These are phyloP conservation scores for Drosophila ustulata DNA, from an alignment of 2,888 invertebrate species.

Conservation along the genomic window DNA sequence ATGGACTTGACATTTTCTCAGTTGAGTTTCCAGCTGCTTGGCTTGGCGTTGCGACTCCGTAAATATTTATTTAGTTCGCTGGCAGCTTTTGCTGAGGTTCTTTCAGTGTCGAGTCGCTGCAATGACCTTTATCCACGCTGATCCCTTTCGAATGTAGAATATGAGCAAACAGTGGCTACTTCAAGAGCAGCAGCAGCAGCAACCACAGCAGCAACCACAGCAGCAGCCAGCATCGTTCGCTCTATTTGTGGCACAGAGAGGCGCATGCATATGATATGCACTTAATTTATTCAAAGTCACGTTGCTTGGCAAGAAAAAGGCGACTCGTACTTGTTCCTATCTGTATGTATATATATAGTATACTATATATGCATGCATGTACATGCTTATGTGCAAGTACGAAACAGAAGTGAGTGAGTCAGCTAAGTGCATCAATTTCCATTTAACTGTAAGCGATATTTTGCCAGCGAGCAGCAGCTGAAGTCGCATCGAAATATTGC, in stretches of 20 bases:
- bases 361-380: slow-evolving; percentile 13
- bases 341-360: slow-evolving; percentile 32
- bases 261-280: slow-evolving; percentile 76
- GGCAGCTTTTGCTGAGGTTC: slow-evolving; percentile 13
- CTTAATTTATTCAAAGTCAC: slow-evolving; percentile 80
- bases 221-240: slow-evolving; percentile 38
- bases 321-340: slow-evolving; percentile 59
- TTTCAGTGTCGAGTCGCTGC: slow-evolving; percentile 13
- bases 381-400: slow-evolving; percentile 36
- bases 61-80: slow-evolving; percentile 24
- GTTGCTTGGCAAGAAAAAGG: slow-evolving; percentile 66
- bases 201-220: slow-evolving; percentile 21
- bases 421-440: slow-evolving; percentile 82
- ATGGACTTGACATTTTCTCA: slow-evolving; percentile 8
- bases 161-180: slow-evolving; percentile 51
- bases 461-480: slow-evolving; percentile 39
- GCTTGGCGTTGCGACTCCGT: background rate
- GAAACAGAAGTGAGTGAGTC: slow-evolving; percentile 78
- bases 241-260: slow-evolving; percentile 63
- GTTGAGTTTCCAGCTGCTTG: slow-evolving; percentile 12
- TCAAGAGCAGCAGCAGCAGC: slow-evolving; percentile 18
- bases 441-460: slow-evolving; percentile 80
- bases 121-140: slow-evolving; percentile 48
- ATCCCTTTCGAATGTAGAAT: slow-evolving; percentile 57
- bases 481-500: slow-evolving; percentile 64